Evolutionary conservation across 2,888 invertebrate species (phyloP), one percentile per base, ranked within the genome.

Genomic region (Galerucella nymphaeae): DNA sequence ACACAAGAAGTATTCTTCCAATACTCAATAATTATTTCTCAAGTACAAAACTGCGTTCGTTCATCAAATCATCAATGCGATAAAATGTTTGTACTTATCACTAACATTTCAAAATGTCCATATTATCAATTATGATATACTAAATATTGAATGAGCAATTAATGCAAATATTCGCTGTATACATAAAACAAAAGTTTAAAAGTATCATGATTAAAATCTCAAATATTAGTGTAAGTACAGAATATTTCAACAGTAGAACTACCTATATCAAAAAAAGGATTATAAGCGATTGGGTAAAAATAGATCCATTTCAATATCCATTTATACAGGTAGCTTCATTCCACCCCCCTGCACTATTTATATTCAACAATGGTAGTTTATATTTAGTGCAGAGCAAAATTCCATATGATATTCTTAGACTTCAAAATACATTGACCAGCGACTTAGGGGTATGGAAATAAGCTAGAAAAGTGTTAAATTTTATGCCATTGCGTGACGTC

Each of bases 21-120:
- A 4, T 50, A 16, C 16, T 16, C n/a, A 23, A 58, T 23, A 58
- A 58, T 23, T 23, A 58, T 58, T 58, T 23, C 20, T 20, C 10
- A 23, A 58, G 58, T 23, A 58, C 20, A 55, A 55, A 55, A 55
- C 20, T 55, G 55, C 16, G 11, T 58, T 23, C 11, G 14, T 58
- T 58, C 58, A 58, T 58, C 58, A 58, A 58, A 58, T 58, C 58
- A 58, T 58, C 58, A 58, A 58, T 58, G n/a, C 30, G 30, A 23
- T 30, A 58, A 14, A 30, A 14, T 58, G 23, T 58, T 30, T 58
- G 20, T 30, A 14, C n/a, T 13, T 58, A 57, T 18, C 20, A 20
- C 20, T 14, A 13, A 57, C 13, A 58, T 58, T 58, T 20, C 13
- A 23, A 23, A 58, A 30, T 10, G 13, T 11, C 9, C 8, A 11